phyloP scores from a whole-genome alignment of 2,113 vertebrate genomes.

The Propithecus coquereli region DNA sequence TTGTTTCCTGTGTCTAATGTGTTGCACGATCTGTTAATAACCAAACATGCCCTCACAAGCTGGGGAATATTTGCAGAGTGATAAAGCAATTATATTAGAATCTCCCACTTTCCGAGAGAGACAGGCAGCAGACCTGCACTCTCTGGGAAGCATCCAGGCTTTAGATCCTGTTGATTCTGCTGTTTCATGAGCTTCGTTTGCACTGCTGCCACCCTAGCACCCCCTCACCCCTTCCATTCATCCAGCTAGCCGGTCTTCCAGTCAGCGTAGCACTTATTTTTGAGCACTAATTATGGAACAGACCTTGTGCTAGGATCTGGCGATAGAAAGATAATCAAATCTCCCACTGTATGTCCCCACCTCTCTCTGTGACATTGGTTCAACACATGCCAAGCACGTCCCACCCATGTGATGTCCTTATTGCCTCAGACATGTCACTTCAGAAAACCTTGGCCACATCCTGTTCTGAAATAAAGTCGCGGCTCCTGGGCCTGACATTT shows the following conservation, averaged over 20 bases:
- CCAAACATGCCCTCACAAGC: slow-evolving; percentile 64
- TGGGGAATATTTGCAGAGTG: slow-evolving; percentile 49
- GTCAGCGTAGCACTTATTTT: not conserved
- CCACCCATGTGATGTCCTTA: not conserved
- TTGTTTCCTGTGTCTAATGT: slow-evolving; percentile 63
- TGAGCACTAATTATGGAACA: not conserved
- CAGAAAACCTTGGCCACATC: not conserved
- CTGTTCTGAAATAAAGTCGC: not conserved
- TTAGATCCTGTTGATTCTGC: not conserved
- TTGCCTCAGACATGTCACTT: not conserved
- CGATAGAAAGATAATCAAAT: not conserved
- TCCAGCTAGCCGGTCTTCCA: not conserved
- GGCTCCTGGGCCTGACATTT: not conserved
- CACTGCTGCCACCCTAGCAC: not conserved
- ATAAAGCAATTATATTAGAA: slow-evolving; percentile 40
- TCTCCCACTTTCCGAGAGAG: slow-evolving; percentile 43
- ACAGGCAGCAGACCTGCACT: not conserved
- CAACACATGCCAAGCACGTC: not conserved
- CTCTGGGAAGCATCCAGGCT: not conserved
- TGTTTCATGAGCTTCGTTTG: not conserved
- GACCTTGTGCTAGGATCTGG: not conserved
- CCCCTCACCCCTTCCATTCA: not conserved
- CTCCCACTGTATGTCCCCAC: not conserved
- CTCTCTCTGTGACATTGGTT: not conserved
- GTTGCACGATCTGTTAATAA: slow-evolving; percentile 49